Percentiles rank a stretch among this genome's conserved stretches.
Evolutionary conservation across 2,888 invertebrate genomes (phyloP).

Genomic region (Frankliniella intonsa): DNA sequence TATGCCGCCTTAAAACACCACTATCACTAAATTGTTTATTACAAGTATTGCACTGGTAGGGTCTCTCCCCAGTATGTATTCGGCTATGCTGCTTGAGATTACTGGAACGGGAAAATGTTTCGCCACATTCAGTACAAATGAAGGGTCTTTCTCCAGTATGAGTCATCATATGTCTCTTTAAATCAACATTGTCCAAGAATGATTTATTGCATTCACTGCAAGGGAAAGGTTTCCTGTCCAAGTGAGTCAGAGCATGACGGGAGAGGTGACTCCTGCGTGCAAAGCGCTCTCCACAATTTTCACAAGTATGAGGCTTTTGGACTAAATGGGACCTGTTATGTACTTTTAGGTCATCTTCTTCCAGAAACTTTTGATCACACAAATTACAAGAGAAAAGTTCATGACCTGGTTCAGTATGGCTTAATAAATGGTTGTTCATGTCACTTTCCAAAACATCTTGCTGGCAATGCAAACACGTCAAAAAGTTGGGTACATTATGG

Average conservation of each 20-base stretch:
- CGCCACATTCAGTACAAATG: neutral
- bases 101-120: neutral
- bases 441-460: neutral
- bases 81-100: neutral
- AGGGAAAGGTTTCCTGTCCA: neutral
- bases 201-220: conserved; percentile 10
- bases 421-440: neutral
- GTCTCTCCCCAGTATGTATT: conserved; percentile 9
- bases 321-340: neutral
- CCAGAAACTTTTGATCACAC: neutral
- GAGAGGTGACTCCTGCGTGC: conserved; percentile 9
- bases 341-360: conserved; percentile 1
- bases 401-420: neutral
- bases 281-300: neutral
- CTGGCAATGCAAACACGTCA: neutral
- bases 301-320: neutral
- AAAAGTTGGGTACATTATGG: neutral
- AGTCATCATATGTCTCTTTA: conserved; percentile 17
- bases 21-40: conserved; percentile 31
- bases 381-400: neutral
- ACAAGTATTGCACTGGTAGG: neutral
- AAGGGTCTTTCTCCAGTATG: conserved; percentile 9
- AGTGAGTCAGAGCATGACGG: neutral
- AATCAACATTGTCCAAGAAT: neutral
- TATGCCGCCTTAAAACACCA: conserved; percentile 32